Percentiles rank a stretch among this genome's conserved stretches.
phyloP scores from a whole-genome alignment of 2,888 invertebrate genomes.

The Mimumesa dahlbomi region DNA sequence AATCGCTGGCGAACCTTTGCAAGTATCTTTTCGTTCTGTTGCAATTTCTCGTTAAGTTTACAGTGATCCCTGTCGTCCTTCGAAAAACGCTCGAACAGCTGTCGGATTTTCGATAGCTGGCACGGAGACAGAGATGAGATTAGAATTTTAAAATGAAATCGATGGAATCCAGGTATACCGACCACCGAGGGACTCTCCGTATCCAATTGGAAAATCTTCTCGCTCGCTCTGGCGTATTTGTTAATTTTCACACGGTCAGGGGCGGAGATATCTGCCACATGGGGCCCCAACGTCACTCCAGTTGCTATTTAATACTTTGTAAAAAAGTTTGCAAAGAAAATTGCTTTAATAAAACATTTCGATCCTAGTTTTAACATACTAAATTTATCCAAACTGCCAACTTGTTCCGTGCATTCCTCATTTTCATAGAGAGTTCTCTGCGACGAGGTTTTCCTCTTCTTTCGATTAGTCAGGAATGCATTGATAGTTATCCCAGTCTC shows the following conservation, averaged over 20 bases:
- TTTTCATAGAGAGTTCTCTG: background rate
- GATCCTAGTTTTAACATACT: too few species aligned
- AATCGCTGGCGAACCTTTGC: conserved; percentile 14
- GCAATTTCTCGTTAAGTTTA: conserved; percentile 6
- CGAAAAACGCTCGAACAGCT: conserved; percentile 30
- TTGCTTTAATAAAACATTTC: too few species aligned
- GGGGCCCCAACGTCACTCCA: conserved; percentile 39
- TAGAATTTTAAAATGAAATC: background rate
- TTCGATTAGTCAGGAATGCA: background rate
- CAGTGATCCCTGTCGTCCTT: conserved; percentile 17
- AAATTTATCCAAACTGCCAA: conserved; percentile 22
- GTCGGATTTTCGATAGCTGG: conserved; percentile 26
- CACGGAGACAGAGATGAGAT: background rate
- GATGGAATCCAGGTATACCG: background rate
- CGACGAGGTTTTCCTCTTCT: background rate
- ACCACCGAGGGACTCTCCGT: background rate
- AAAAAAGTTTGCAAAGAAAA: too few species aligned
- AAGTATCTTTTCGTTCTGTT: conserved; percentile 6
- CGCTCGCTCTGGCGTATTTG: background rate
- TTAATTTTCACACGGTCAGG: background rate
- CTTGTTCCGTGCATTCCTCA: background rate
- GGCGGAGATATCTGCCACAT: background rate
- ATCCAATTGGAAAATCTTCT: background rate
- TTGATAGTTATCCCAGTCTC: background rate
- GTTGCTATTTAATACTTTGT: too few species aligned